Conservation (phyloP, 2,888 invertebrate species). For the Pilophorus perplexus region DNA sequence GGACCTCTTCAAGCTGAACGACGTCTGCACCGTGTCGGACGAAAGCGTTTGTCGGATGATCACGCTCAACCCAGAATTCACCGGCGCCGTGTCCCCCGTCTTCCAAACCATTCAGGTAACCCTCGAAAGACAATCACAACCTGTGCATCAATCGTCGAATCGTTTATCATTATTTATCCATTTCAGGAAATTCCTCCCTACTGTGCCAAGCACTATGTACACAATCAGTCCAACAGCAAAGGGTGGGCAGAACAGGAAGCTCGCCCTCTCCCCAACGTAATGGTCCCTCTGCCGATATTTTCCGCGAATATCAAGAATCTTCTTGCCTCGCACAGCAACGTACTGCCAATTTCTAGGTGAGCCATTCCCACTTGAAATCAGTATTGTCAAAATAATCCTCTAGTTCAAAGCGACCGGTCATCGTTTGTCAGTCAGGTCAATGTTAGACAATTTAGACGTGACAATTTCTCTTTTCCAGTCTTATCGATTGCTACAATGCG, state of each 20-base stretch:
- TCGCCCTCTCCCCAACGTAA: conserved; percentile 62
- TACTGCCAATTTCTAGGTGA: conserved; percentile 75
- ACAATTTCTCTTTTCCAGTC: conserved; percentile 55
- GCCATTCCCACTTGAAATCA: no score
- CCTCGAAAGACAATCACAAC: background rate
- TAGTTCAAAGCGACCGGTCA: no score
- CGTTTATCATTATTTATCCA: background rate
- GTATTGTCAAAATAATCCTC: no score
- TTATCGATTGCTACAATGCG: conserved; percentile 76
- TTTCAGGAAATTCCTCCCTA: conserved; percentile 50
- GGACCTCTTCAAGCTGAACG: conserved; percentile 70
- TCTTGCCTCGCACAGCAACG: conserved; percentile 71
- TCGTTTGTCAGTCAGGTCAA: no score
- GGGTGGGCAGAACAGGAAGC: conserved; percentile 75
- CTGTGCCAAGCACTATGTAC: conserved; percentile 57
- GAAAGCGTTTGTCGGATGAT: conserved; percentile 69
- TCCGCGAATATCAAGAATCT: conserved; percentile 65
- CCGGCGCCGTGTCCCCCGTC: conserved; percentile 55
- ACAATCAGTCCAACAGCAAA: conserved; percentile 56
- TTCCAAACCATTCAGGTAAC: conserved; percentile 21
- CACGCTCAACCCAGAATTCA: conserved; percentile 60
- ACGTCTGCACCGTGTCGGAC: conserved; percentile 73
- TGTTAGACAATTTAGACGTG: no score
- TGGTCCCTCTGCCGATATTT: conserved; percentile 61
- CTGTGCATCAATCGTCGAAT: background rate